Base-by-base conservation (phyloP, 2,797 vertebrate species). In the Pteropus rufus region DNA sequence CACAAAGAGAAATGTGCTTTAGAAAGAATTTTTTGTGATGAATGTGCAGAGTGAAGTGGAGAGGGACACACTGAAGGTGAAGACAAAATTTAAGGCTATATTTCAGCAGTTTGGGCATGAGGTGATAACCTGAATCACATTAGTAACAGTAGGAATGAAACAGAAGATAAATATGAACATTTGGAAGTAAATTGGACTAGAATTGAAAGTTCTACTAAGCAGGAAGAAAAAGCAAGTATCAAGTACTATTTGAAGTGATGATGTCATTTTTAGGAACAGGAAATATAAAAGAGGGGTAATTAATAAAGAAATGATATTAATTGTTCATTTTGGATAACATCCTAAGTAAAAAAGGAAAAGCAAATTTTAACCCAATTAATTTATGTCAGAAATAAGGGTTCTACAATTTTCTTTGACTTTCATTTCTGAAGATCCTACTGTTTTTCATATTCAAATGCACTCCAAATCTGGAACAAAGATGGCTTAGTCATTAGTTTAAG, bases 391-490 rank as follows among this genome's bases (percentile, higher is more conserved):
- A 89, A 73, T 58, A 90, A 97, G 49, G 23, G 41, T 70, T 21
- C 39, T 87, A 87, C 46, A 92, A 62, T 80, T 92, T 89, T 86
- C 82, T 87, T 76, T 94, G 49, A 92, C 44, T 87, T 10, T 94
- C 36, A 88, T 84, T 95, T 97, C 44, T 94, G 72, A 92, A 94
- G 79, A 83, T 60, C 19, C 31, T 64, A 19, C 49, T 49, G 9
- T 87, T 95, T 96, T 89, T 92, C 83, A 86, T 87, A 67, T 70
- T 92, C 56, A 85, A 10, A 86, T 89, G 21, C 3, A 93, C 39
- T 94, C 26, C 65, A 94, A 79, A 88, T 81, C 54, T 84, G 36
- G 49, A 95, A 90, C 3, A 73, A 89, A 77, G 23, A 72, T 77
- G 36, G 49, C n/a, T 92, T 79, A 93, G 65, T 95, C 75, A 84